Evolutionary conservation across 2,888 invertebrate species (phyloP), one percentile per base, ranked within the genome.

Genomic region (Cataglyphis rosenhaueri): DNA sequence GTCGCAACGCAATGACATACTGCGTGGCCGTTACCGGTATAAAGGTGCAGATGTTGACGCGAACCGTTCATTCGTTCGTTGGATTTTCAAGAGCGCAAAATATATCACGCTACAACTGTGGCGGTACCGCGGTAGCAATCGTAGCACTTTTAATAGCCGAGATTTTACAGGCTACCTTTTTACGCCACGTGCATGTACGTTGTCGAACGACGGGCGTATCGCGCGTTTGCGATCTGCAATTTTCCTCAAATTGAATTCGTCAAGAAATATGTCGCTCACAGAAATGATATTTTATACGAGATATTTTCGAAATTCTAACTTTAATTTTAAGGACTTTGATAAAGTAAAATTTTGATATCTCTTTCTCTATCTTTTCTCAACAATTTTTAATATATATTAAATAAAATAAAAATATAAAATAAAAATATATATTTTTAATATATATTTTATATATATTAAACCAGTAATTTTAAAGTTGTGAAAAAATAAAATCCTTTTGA

Each of bases 11-110:
- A 52, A 52, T n/a, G 41, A 65, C 52, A 59, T 65, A 38, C 65
- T 38, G 75, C 52, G 29, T 29, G 68, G 41, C 55, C n/a, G 55
- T 76, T 41, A 18, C 68, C 21, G 41, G 41, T 68, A 76, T 57
- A 41, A 76, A 76, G 76, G 38, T 76, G 68, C 76, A 68, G 76
- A 76, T 76, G 68, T 68, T 55, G 55, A 68, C 29, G 55, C 1
- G 29, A 32, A 57, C 55, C 41, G 38, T 18, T 57, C 52, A 35
- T 44, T 62, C 73, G 52, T 38, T 41, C 68, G 41, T 65, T 44
- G 41, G 41, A 68, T 76, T 76, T 76, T 76, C 41, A 68, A 29
- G 5, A 41, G 18, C 38, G n/a, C 41, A 76, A 76, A 68, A 76
- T 68, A 29, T 76, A 76, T 68, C 55, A 76, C 55, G 55, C 68